Percentiles rank a stretch among this genome's conserved stretches.
Conservation (phyloP, 2,113 vertebrate genomes). For the Hippocampus abdominalis region DNA sequence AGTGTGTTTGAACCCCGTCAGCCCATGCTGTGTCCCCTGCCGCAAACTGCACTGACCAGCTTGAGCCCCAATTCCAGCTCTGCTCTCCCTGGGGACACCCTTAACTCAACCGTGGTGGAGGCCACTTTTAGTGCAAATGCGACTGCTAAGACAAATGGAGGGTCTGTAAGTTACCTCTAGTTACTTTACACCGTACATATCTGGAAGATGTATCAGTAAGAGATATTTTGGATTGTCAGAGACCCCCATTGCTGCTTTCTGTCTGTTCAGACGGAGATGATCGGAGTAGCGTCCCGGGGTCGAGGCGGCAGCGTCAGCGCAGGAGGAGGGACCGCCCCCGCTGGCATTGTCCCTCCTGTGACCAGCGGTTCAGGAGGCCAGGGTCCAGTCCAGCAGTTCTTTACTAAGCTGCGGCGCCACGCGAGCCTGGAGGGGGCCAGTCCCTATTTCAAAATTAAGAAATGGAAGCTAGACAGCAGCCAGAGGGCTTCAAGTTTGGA, state of each 20-base stretch:
- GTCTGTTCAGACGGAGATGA: constrained; percentile 64
- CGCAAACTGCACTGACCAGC: constrained; percentile 81
- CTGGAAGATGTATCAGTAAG: not conserved
- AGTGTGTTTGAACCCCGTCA: constrained; percentile 39
- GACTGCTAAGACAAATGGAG: constrained; percentile 57
- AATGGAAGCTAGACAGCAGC: constrained; percentile 92
- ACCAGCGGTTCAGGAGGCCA: constrained; percentile 41
- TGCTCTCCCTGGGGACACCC: constrained; percentile 86
- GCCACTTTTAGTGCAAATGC: constrained; percentile 73
- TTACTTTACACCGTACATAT: not conserved
- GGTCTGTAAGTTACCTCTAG: constrained; percentile 50
- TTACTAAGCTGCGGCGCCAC: constrained; percentile 87
- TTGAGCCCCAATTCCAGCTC: constrained; percentile 81
- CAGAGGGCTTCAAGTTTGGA: constrained; percentile 94
- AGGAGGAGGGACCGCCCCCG: constrained; percentile 11
- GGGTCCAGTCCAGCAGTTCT: constrained; percentile 84
- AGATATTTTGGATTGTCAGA: not conserved
- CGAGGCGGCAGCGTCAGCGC: constrained; percentile 57
- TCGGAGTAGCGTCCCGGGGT: constrained; percentile 49
- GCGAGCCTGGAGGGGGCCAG: constrained; percentile 92
- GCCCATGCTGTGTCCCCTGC: constrained; percentile 76
- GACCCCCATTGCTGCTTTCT: not conserved
- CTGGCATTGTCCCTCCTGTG: constrained; percentile 32
- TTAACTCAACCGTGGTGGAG: constrained; percentile 81
- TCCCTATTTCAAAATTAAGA: constrained; percentile 95